Evolutionary conservation across 92 coral and sea anemone genomes (phyloP), one percentile per base, ranked within the genome.

Genomic region (Scolanthus callimorphus): DNA sequence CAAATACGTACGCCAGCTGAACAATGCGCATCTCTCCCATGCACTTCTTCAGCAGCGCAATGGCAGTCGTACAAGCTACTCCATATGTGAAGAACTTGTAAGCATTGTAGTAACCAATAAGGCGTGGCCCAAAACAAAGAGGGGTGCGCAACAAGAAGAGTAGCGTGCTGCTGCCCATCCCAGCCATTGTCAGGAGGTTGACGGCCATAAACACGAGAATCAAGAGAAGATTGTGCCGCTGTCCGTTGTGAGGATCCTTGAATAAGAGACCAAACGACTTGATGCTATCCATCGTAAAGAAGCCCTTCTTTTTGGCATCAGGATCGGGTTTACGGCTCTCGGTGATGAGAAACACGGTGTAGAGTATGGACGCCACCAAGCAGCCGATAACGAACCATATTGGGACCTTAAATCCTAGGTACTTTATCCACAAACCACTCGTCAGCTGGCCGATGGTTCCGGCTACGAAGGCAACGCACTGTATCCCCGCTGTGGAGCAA

Each of bases 371-470:
- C 22, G 44, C 8, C 3, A 70, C 0, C 17, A 60, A 44, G 17
- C 80, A 71, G 39, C 62, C 77, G 25, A 86, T 70, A 13, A 85
- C 25, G 57, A 85, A 76, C 89, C 83, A 85, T 12, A 78, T 57
- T 11, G 97, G 97, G 4, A 78, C 80, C 11, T 70, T 68, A 51
- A 81, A 90, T 28, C 97, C 97, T 29, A 77, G 73, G 19, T 69
- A 25, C 1, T 77, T 57, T 41, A 90, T 69, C 97, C 97, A 90
- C 6, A 90, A 51, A 3, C 97, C 97, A 51, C 97, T 90, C 39
- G 97, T 90, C 12, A 83, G 74, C 65, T 90, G 94, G 1, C 89
- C 73, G 25, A 90, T 25, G 45, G 75, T 80, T 23, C 97, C 97
- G 1, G 80, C 86, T 53, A 78, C 21, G 46, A 81, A 78, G 23